Base-by-base conservation (phyloP, 2,797 vertebrate genomes). In the Limosa lapponica region DNA sequence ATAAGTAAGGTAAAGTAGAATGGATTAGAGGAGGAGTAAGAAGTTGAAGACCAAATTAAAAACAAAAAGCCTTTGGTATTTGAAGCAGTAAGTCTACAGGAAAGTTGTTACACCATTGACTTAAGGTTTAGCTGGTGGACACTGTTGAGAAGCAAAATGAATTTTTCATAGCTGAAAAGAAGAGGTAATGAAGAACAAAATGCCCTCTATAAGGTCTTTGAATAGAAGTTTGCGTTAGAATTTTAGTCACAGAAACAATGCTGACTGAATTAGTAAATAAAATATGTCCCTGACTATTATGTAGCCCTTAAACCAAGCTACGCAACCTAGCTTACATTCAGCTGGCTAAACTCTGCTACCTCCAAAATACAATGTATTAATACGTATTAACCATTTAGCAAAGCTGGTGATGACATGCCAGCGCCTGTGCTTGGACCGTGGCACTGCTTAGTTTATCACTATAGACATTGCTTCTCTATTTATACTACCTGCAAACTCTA, bases 341-440 rank as follows among this genome's bases (percentile, higher is more conserved):
- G 12, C 6, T 67, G 25, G 28, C 61, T 90, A 22, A 74, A 37
- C 55, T 64, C 49, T 72, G 16, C 78, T 62, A 41, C 37, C 37
- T 75, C 37, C 46, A 30, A 55, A 86, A 67, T 51, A 20, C 0
- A 0, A 6, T 51, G n/a, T 48, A 48, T 48, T 23, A 7, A 48
- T 24, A 48, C 4, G 7, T 13, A 43, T 88, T 90, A 93, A 81
- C 43, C 6, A 37, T 92, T 94, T 81, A 69, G 64, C 49, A 93
- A 61, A 78, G 36, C 9, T 8, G 16, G 30, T 74, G 39, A 36
- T 30, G 25, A 22, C 0, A 0, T 67, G 49, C 62, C 71, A 52
- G 49, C 44, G 34, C 49, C 44, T 28, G 16, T 92, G 48, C 43
- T 69, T 72, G 67, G 43, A 91, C 78, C 59, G 87, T 82, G 69